A percentile compares a stretch with the other conserved stretches of the same genome.
These are phyloP conservation scores for Cryptoprocta ferox DNA, from an alignment of 2,797 vertebrate species.

Conservation along the genomic window DNA sequence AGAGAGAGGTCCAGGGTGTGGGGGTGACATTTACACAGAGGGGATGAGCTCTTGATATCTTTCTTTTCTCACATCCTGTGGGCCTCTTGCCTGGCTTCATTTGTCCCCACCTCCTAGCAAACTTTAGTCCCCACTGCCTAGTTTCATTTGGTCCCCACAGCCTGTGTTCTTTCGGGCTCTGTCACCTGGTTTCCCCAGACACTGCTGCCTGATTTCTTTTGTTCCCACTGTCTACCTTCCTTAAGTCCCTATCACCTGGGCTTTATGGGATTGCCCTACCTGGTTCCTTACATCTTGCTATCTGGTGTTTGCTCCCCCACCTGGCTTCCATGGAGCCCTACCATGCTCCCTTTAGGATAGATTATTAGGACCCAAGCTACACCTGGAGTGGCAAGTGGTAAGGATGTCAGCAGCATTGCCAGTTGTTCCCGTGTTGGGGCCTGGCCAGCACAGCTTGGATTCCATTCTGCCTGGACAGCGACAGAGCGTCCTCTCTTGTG, in stretches of 20 bases:
- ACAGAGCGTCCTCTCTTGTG: neutral
- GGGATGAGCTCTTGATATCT: slow-evolving; percentile 73
- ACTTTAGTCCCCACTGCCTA: neutral
- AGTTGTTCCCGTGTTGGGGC: neutral
- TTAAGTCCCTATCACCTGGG: neutral
- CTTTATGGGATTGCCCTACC: neutral
- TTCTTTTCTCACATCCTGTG: slow-evolving; percentile 72
- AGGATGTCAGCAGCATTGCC: neutral
- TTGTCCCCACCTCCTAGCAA: slow-evolving; percentile 55
- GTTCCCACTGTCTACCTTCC: neutral
- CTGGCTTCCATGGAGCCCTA: neutral
- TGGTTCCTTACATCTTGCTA: neutral
- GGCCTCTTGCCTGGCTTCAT: slow-evolving; percentile 68
- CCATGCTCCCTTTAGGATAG: neutral
- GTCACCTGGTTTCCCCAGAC: slow-evolving; percentile 33
- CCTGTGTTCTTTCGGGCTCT: neutral
- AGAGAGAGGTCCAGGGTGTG: slow-evolving; percentile 53
- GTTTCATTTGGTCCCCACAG: neutral
- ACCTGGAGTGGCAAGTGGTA: slow-evolving; percentile 35
- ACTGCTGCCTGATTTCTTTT: slow-evolving; percentile 11
- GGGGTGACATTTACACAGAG: slow-evolving; percentile 64
- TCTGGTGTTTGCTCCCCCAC: neutral
- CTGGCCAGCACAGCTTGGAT: slow-evolving; percentile 30
- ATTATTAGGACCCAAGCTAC: neutral
- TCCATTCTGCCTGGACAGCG: slow-evolving; percentile 61